phyloP scores from a whole-genome alignment of 2,888 invertebrate species.

The Tetanocera ferruginea region DNA sequence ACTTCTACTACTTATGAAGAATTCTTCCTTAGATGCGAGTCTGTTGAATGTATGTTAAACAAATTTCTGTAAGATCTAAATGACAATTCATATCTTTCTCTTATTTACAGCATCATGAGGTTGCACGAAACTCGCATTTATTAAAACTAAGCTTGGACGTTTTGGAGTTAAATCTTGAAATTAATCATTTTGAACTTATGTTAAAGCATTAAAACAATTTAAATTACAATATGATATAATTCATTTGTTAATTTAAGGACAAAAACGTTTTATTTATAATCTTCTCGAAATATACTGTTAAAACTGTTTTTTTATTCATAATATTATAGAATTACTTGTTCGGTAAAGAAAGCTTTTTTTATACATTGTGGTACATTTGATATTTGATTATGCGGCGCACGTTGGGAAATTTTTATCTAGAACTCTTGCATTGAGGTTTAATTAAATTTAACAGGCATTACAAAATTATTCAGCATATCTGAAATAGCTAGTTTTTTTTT shows the following conservation, averaged over 20 bases:
- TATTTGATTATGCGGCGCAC: no score
- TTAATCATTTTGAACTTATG: neutral
- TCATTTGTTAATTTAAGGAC: no score
- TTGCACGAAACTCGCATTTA: neutral
- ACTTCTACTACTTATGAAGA: neutral
- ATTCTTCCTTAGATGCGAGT: neutral
- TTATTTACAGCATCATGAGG: neutral
- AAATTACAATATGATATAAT: neutral
- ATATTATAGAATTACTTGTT: no score
- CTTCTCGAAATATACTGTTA: no score
- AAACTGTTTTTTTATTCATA: neutral
- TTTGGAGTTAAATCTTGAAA: neutral
- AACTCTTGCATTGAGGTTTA: no score
- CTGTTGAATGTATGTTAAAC: neutral
- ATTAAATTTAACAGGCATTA: no score
- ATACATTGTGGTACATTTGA: no score
- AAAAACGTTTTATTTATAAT: no score
- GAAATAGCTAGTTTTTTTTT: no score
- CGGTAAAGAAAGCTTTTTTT: no score
- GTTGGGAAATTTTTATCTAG: no score
- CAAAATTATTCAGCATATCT: no score
- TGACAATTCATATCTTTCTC: neutral
- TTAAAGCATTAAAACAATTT: neutral
- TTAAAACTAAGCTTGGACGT: neutral
- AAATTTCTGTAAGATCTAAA: neutral